These are phyloP conservation scores for Aricia agestis DNA, from an alignment of 1,140 invertebrate species.

Conservation along the genomic window DNA sequence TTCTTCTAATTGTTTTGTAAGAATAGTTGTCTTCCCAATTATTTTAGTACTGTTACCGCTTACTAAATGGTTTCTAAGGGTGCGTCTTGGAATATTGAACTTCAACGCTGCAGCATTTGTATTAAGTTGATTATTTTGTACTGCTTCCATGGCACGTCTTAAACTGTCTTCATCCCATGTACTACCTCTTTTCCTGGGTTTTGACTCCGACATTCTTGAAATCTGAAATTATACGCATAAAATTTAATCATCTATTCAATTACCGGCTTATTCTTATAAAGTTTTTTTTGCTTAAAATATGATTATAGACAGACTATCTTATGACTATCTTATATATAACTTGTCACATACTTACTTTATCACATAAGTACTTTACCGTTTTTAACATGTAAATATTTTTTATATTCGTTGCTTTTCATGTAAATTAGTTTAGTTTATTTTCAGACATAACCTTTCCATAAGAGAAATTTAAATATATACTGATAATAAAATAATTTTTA, in stretches of 20 bases:
- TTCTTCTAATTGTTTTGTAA: constrained; percentile 19
- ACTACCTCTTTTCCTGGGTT: constrained; percentile 16
- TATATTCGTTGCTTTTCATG: too few relatives aligned
- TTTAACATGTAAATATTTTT: background rate
- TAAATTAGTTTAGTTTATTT: background rate
- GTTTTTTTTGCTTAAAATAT: too few relatives aligned
- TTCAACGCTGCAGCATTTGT: constrained; percentile 18
- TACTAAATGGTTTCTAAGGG: constrained; percentile 18
- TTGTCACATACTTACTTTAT: too few relatives aligned
- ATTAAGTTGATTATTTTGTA: constrained; percentile 21
- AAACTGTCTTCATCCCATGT: constrained; percentile 21
- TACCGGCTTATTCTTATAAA: too few relatives aligned
- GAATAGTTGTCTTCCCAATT: constrained; percentile 21
- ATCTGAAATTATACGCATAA: constrained; percentile 20
- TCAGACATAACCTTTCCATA: background rate
- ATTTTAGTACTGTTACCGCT: constrained; percentile 24
- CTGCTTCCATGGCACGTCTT: constrained; percentile 22
- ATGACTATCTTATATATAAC: too few relatives aligned
- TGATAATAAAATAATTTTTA: constrained; percentile 12
- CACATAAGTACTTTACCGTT: background rate
- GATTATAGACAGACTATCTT: too few relatives aligned
- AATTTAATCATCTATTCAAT: constrained; percentile 19
- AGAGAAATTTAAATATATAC: constrained; percentile 13
- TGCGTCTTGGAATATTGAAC: constrained; percentile 25
- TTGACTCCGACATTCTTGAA: constrained; percentile 24